phyloP scores from a whole-genome alignment of 1,140 invertebrate species.

The Antheraea mylitta region DNA sequence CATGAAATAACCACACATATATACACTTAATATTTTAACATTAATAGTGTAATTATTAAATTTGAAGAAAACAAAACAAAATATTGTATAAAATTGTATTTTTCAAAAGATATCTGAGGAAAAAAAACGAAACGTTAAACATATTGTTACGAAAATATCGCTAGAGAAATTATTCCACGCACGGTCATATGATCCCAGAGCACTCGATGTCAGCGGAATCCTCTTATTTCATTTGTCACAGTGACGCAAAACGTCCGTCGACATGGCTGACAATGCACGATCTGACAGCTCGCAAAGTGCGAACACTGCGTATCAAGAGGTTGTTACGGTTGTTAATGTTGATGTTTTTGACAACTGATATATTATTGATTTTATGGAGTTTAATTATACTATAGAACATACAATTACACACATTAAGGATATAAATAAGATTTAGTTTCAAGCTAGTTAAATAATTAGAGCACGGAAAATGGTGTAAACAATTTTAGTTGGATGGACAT shows the following conservation, averaged over 20 bases:
- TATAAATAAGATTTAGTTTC: too few relatives aligned
- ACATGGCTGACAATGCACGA: conserved; percentile 23
- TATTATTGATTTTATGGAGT: not conserved
- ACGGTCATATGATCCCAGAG: conserved; percentile 28
- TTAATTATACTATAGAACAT: not conserved
- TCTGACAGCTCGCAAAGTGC: conserved; percentile 19
- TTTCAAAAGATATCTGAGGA: too few relatives aligned
- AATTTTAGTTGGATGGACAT: too few relatives aligned
- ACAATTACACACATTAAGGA: too few relatives aligned
- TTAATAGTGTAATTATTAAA: too few relatives aligned
- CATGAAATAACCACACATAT: too few relatives aligned
- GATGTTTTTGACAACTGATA: conserved; percentile 12
- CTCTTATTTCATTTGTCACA: conserved; percentile 33
- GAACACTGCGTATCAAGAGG: conserved; percentile 25
- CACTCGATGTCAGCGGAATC: conserved; percentile 27
- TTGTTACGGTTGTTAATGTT: conserved; percentile 24
- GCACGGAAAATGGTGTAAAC: too few relatives aligned
- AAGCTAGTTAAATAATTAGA: too few relatives aligned
- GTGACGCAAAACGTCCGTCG: conserved; percentile 21
- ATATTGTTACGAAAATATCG: not conserved
- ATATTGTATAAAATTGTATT: too few relatives aligned
- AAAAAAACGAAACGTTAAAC: conserved; percentile 9
- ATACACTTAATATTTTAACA: too few relatives aligned
- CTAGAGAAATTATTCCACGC: conserved; percentile 17
- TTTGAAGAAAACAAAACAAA: too few relatives aligned